These are phyloP conservation scores for Prenolepis imparis DNA, from an alignment of 2,888 invertebrate genomes.

Conservation along the genomic window DNA sequence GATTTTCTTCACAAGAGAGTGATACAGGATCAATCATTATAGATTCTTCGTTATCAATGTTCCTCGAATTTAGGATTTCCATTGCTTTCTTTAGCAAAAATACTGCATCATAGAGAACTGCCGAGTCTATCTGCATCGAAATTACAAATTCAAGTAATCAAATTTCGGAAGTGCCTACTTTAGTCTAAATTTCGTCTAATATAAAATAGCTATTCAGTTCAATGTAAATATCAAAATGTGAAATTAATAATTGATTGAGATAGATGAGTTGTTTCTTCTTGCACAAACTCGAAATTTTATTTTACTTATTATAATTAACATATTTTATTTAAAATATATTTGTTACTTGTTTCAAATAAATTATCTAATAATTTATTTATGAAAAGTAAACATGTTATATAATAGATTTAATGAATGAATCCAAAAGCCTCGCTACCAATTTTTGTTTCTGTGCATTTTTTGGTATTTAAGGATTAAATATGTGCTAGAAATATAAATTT, in stretches of 20 bases:
- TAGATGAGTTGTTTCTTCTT: background rate
- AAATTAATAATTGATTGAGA: background rate
- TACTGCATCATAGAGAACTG: constrained; percentile 94
- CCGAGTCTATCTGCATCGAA: constrained; percentile 90
- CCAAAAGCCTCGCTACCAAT: background rate
- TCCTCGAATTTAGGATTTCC: constrained; percentile 88
- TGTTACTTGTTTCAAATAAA: background rate
- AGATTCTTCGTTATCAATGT: constrained; percentile 70
- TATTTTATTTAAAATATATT: background rate
- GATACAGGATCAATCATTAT: constrained; percentile 80
- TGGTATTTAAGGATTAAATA: background rate
- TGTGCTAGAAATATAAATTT: background rate
- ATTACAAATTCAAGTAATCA: background rate
- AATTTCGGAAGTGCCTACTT: background rate
- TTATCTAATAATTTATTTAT: background rate
- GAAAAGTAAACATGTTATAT: background rate
- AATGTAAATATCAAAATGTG: background rate
- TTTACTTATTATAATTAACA: background rate
- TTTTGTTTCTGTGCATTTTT: background rate
- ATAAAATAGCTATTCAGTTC: background rate
- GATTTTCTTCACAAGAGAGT: constrained; percentile 84
- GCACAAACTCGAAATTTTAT: background rate
- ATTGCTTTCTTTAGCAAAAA: constrained; percentile 92
- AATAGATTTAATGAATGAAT: background rate
- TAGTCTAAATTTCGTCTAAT: background rate